Evolutionary conservation across 2,888 invertebrate genomes (phyloP).

Genomic region (Dynastes maya): DNA sequence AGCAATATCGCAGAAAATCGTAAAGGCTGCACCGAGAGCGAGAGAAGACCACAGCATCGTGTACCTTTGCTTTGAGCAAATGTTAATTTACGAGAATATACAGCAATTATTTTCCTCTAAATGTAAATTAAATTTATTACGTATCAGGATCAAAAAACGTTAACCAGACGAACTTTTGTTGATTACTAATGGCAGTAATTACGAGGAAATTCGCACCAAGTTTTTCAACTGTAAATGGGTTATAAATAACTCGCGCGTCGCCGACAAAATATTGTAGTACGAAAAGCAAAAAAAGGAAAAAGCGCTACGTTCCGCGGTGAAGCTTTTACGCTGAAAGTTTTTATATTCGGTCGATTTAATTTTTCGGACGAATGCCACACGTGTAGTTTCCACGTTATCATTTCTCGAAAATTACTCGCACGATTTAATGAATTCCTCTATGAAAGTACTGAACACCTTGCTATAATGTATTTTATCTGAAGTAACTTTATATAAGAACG

Average conservation of each 20-base stretch:
- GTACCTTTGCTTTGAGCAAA: too few species aligned
- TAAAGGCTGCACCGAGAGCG: too few species aligned
- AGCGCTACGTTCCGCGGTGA: background rate
- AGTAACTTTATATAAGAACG: background rate
- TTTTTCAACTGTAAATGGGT: constrained; percentile 34
- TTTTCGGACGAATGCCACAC: constrained; percentile 37
- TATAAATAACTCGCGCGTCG: constrained; percentile 24
- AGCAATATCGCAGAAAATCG: too few species aligned
- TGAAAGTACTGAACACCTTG: background rate
- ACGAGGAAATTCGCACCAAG: constrained; percentile 8
- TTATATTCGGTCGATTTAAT: constrained; percentile 29
- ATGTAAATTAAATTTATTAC: background rate
- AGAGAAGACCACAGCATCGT: too few species aligned
- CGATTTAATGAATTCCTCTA: background rate
- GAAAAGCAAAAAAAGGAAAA: background rate
- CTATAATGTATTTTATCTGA: background rate
- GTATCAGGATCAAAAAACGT: background rate
- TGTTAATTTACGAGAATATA: too few species aligned
- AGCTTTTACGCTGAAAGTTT: constrained; percentile 38
- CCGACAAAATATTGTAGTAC: constrained; percentile 13
- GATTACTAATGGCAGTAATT: constrained; percentile 23
- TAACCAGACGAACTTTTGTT: background rate
- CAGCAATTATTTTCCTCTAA: background rate
- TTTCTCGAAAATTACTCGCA: constrained; percentile 1
- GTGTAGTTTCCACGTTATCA: constrained; percentile 11